Base-by-base conservation (phyloP, 2,797 vertebrate genomes). In the Notolabrus celidotus region DNA sequence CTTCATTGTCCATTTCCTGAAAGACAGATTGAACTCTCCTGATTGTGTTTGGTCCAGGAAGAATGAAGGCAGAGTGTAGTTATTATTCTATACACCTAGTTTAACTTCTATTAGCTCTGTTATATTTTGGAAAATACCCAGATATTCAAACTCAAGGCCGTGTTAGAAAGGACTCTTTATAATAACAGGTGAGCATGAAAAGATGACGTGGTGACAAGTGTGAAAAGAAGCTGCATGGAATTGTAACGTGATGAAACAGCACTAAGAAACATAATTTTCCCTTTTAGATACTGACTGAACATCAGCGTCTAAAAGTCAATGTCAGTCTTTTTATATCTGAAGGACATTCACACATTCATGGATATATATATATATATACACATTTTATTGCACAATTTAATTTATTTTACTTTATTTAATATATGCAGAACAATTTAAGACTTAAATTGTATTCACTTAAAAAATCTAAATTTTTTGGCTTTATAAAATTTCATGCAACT, bases 71-170 rank as follows among this genome's bases (percentile, higher is more conserved):
- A 2, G 2, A 33, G 23, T 54, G n/a, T 31, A 46, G n/a, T 27
- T 53, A 55, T 55, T 60, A 38, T 36, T 47, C 50, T 55, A 43
- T 22, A 45, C 19, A 45, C 53, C 33, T 23, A 50, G 61, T 53
- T 31, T 33, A 29, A 63, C 38, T 64, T 68, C 41, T 56, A 25
- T 43, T 38, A 64, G 52, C 56, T 38, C 58, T 20, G 7, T 10
- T 5, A 8, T 34, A 46, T 60, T 71, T 1, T 46, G 67, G 52
- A 46, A 64, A 60, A 61, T 10, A 16, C 31, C 29, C 33, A 39
- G 31, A 34, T 12, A 51, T 59, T 67, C 25, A 36, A 51, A 47
- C 42, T 67, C 73, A 77, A 79, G 71, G 71, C 46, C 58, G 54
- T 12, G 73, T 38, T n/a, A 52, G 36, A 62, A 17, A 53, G 20